These are phyloP conservation scores for Rallus crepitans DNA, from an alignment of 2,797 vertebrate genomes.

Conservation along the genomic window DNA sequence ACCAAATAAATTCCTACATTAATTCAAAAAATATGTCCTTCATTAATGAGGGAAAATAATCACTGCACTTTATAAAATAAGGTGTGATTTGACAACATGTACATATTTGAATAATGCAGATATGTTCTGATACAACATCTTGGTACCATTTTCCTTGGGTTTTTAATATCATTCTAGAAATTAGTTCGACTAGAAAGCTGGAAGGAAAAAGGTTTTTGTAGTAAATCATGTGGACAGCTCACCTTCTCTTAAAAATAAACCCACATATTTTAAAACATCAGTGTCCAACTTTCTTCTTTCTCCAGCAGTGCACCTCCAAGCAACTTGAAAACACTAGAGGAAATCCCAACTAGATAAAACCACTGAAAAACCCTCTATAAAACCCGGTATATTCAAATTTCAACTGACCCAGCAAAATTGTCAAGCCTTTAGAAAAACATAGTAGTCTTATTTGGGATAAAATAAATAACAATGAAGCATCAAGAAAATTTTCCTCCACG, in stretches of 20 bases:
- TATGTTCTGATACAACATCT: neutral
- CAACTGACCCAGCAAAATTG: neutral
- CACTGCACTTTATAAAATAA: neutral
- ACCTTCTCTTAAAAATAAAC: neutral
- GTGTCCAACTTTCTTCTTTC: neutral
- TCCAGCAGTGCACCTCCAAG: neutral
- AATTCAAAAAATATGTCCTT: neutral
- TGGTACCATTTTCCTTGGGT: neutral
- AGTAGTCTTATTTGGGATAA: neutral
- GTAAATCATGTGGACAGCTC: neutral
- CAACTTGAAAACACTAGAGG: neutral
- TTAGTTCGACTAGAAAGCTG: neutral
- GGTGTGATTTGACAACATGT: neutral
- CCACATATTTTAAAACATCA: neutral
- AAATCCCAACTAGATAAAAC: neutral
- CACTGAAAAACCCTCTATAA: neutral
- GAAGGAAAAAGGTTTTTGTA: neutral
- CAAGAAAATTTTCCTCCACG: neutral
- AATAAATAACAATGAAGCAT: neutral
- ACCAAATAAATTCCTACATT: neutral
- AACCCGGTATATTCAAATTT: neutral
- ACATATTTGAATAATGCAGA: fast-evolving
- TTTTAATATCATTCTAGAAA: neutral
- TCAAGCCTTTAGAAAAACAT: neutral
- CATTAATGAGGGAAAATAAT: neutral